Evolutionary conservation across 2,888 invertebrate genomes (phyloP), one percentile per base, ranked within the genome.

Genomic region (Tiliacea citrago): DNA sequence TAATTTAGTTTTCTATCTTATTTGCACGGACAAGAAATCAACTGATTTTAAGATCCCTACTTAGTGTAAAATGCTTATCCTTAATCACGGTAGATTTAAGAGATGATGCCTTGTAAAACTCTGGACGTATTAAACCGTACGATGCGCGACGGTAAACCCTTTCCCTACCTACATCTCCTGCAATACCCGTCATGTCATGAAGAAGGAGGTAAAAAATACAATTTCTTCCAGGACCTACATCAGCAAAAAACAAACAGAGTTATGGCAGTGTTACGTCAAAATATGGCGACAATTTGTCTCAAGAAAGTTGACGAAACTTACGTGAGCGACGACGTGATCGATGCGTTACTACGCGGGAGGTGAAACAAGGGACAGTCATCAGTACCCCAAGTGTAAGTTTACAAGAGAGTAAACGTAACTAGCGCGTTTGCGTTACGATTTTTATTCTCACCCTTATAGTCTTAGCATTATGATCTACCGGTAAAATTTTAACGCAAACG

Each of bases 361-460:
- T 87, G 79, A 90, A 90, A 91, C 89, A 90, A 90, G 88, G 90
- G 89, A 87, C 88, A 84, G 85, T 89, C 88, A 88, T 88, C 86
- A 86, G 85, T n/a, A n/a, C n/a, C n/a, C n/a, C n/a, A n/a, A n/a
- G n/a, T n/a, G n/a, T n/a, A n/a, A n/a, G n/a, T n/a, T n/a, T n/a
- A n/a, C n/a, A n/a, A n/a, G n/a, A n/a, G n/a, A n/a, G n/a, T n/a
- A n/a, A n/a, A n/a, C n/a, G n/a, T n/a, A n/a, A n/a, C n/a, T n/a
- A n/a, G n/a, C n/a, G n/a, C n/a, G n/a, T n/a, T n/a, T n/a, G n/a
- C n/a, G n/a, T n/a, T n/a, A n/a, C n/a, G n/a, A n/a, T n/a, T n/a
- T n/a, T n/a, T n/a, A n/a, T n/a, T n/a, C n/a, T n/a, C n/a, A n/a
- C n/a, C n/a, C n/a, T n/a, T n/a, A n/a, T n/a, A n/a, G n/a, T n/a